Evolutionary conservation across 2,797 vertebrate species (phyloP), one percentile per base, ranked within the genome.

Genomic region (Margarornis squamiger): DNA sequence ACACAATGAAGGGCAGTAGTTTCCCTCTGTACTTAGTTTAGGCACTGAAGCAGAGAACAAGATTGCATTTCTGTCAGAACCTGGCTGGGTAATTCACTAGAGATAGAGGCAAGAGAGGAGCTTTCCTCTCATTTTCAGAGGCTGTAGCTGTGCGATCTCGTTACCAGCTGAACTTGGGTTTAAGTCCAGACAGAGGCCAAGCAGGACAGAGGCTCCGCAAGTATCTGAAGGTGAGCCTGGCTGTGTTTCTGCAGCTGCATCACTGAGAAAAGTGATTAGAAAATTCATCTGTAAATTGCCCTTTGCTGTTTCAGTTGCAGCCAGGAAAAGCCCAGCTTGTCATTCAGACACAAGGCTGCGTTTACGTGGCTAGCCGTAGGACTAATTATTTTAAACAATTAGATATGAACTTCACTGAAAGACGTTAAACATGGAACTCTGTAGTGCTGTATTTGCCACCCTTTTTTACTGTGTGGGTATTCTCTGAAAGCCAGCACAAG

Each of bases 301-400:
- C 87, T 71, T 85, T 74, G 41, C 41, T 78, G 8, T 71, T 92
- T 72, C 27, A 78, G 26, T 54, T 52, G 39, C 36, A 83, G 24
- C n/a, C 34, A 59, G 57, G 30, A 86, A 57, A 38, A 85, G 46
- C 36, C 24, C 49, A 63, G 27, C n/a, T 93, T 90, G 75, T 87
- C 15, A 36, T 92, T 88, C 36, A 55, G 71, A 46, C 14, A 43
- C 19, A 27, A 66, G 58, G 15, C 49, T 2, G 2, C 49, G 12
- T 62, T 95, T 89, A 49, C 26, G 2, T 32, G 49, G 21, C 46
- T 55, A 70, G 12, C n/a, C 70, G 23, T n/a, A 49, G 77, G 36
- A 71, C 8, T 48, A 55, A 71, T 76, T 86, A 36, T 70, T 68
- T 72, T 54, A 57, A 92, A 62, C 51, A 73, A 34, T 57, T 76